These are phyloP conservation scores for Xestia xanthographa DNA, from an alignment of 2,888 invertebrate genomes.

Conservation along the genomic window DNA sequence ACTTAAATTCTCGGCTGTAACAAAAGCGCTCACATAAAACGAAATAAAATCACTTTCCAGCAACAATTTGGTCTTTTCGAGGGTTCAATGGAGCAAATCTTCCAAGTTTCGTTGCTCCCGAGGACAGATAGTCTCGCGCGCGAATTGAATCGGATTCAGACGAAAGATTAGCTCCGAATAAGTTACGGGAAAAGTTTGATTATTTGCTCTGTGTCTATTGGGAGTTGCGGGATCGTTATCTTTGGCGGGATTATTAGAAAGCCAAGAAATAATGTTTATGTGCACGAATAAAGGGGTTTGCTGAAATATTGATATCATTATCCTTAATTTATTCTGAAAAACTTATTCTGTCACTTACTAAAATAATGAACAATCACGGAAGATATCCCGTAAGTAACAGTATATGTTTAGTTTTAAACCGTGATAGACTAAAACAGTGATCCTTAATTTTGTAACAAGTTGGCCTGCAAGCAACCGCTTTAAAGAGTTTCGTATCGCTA, in stretches of 20 bases:
- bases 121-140: constrained; percentile 54
- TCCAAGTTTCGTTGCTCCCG: constrained; percentile 62
- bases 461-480: neutral
- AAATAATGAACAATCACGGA: no score
- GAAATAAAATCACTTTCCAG: constrained; percentile 51
- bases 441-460: neutral
- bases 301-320: neutral
- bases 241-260: constrained; percentile 20
- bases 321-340: no score
- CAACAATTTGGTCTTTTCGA: constrained; percentile 50
- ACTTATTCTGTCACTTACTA: no score
- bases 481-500: neutral
- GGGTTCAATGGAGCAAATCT: constrained; percentile 59
- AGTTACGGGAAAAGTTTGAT: constrained; percentile 55
- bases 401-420: no score
- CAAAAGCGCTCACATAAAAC: constrained; percentile 36
- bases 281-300: neutral
- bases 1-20: constrained; percentile 1
- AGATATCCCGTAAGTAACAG: no score
- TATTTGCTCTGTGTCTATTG: constrained; percentile 48
- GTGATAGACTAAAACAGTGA: no score
- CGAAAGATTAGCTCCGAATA: constrained; percentile 62
- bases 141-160: constrained; percentile 63
- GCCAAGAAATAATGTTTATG: neutral
- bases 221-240: constrained; percentile 14